Evolutionary conservation across 2,888 invertebrate species (phyloP), one percentile per base, ranked within the genome.

Genomic region (Polylopha cassiicola): DNA sequence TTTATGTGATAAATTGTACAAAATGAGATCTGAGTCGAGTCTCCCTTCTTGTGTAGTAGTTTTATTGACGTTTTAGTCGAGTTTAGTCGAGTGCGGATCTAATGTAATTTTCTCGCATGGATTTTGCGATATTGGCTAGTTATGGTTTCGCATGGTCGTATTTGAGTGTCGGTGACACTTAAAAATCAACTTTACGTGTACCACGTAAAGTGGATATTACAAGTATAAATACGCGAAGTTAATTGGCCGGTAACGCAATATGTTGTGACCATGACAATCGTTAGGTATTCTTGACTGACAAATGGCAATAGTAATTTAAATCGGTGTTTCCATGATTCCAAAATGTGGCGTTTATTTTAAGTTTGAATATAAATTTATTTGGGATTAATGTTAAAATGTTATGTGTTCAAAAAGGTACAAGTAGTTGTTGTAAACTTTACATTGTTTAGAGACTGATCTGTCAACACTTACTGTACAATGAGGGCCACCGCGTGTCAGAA

Each of bases 1-100:
- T 68, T 71, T 68, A 74, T 80, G 80, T 81, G 80, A 81, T 79
- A 76, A 72, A 73, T 71, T 78, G 80, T 81, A 80, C 79, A 82
- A 82, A 78, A 49, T 70, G 65, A 78, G 75, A 84, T 79, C 78
- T 78, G 74, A 77, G 63, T 67, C 55, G 65, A 73, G 67, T 77
- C 71, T 76, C 74, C 72, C 69, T 67, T 63, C 55, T 68, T 69
- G 61, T 72, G 62, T 65, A 58, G 61, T 73, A 69, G 64, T 69
- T 67, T 65, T 73, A 73, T 71, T 72, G 69, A 70, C 67, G 59
- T 73, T 73, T 58, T 70, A 66, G 67, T 68, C 67, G 52, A 66
- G 61, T 57, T 66, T 15, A 36, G 34, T 26, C 24, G 7, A 24
- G 18, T 14, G 21, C 29, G 9, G 17, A 7, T 11, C 14, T 15